Conservation (phyloP, 2,797 vertebrate genomes). For the Tarsius wallacei region DNA sequence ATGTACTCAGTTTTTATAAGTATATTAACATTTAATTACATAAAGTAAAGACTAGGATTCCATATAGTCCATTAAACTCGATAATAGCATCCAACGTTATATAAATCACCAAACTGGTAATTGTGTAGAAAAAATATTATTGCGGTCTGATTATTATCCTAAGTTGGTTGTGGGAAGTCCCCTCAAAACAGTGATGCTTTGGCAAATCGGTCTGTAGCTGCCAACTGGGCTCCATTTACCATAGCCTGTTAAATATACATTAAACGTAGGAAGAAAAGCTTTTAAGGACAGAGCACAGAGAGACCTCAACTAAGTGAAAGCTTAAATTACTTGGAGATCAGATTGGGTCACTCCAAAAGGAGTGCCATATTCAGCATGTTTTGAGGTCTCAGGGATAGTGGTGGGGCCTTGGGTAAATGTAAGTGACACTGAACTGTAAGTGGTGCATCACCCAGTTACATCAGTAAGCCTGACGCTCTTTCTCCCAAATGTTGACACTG, state of each 20-base stretch:
- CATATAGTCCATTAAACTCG: constrained; percentile 60
- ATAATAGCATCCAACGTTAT: constrained; percentile 13
- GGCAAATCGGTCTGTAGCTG: constrained; percentile 56
- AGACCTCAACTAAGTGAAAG: constrained; percentile 49
- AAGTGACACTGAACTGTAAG: neutral
- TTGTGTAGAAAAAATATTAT: constrained; percentile 80
- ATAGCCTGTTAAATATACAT: constrained; percentile 34
- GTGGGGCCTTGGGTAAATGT: neutral
- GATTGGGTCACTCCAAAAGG: neutral
- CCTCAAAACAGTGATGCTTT: constrained; percentile 33
- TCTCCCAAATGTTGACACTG: constrained; percentile 14
- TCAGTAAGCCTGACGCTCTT: neutral
- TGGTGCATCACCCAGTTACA: neutral
- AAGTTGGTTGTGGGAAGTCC: neutral
- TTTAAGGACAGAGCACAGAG: constrained; percentile 52
- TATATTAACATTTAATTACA: constrained; percentile 74
- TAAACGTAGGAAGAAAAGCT: constrained; percentile 53
- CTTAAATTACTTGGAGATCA: constrained; percentile 73
- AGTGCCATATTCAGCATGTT: neutral
- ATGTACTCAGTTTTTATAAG: constrained; percentile 53
- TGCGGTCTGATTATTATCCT: constrained; percentile 33
- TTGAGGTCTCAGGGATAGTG: neutral
- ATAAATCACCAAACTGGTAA: constrained; percentile 73
- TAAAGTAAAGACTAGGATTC: constrained; percentile 69
- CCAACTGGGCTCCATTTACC: constrained; percentile 25